Conservation (phyloP, 1,140 invertebrate genomes). For the Lepidurus arcticus region DNA sequence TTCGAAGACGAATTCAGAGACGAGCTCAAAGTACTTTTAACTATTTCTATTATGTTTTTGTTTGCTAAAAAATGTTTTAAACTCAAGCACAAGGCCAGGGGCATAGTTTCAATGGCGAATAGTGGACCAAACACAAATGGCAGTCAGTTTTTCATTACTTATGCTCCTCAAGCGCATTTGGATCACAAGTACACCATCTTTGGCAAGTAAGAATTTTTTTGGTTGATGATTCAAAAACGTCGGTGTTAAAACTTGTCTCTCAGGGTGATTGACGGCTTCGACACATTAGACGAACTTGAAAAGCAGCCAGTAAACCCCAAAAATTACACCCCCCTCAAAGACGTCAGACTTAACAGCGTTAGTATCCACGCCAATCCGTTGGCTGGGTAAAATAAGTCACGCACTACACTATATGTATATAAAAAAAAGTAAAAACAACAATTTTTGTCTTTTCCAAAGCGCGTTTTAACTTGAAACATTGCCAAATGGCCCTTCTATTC, state of each 20-base stretch:
- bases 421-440: too few relatives aligned
- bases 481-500: slow-evolving; percentile 25
- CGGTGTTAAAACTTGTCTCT: slow-evolving; percentile 39
- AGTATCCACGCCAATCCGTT: slow-evolving; percentile 96
- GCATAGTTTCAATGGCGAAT: slow-evolving; percentile 96
- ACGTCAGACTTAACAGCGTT: slow-evolving; percentile 76
- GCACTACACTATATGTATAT: too few relatives aligned
- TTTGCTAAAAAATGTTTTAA: slow-evolving; percentile 34
- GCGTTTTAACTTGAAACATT: background rate
- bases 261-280: slow-evolving; percentile 96
- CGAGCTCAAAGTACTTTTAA: slow-evolving; percentile 67
- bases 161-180: slow-evolving; percentile 86
- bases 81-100: slow-evolving; percentile 72
- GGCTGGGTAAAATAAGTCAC: slow-evolving; percentile 48
- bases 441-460: background rate
- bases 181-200: slow-evolving; percentile 96
- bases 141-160: slow-evolving; percentile 97
- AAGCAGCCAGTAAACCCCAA: slow-evolving; percentile 91
- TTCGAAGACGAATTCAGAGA: slow-evolving; percentile 97
- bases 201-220: slow-evolving; percentile 65
- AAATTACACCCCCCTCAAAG: slow-evolving; percentile 76
- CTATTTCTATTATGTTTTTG: background rate
- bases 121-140: slow-evolving; percentile 97
- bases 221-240: background rate
- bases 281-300: slow-evolving; percentile 90